These are phyloP conservation scores for Pangasianodon hypophthalmus DNA, from an alignment of 2,113 vertebrate genomes.

Conservation along the genomic window DNA sequence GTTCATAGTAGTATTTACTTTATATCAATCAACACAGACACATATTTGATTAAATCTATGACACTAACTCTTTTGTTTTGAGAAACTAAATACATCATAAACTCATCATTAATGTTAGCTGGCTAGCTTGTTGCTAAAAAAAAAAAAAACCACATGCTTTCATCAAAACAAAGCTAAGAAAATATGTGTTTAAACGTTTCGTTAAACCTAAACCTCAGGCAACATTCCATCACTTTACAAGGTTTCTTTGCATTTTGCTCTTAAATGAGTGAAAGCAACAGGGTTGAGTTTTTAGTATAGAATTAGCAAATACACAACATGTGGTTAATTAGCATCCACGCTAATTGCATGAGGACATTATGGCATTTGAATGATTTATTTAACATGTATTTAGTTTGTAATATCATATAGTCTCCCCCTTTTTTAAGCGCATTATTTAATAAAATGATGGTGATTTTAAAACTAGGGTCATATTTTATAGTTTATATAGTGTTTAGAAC, in stretches of 20 bases:
- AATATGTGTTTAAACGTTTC: neutral
- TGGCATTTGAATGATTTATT: neutral
- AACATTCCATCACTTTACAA: too few species aligned
- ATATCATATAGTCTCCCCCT: neutral
- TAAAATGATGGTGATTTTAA: neutral
- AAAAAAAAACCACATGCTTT: neutral
- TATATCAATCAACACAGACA: too few species aligned
- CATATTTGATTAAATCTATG: too few species aligned
- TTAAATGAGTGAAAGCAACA: neutral
- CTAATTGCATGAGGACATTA: neutral
- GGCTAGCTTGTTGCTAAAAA: neutral
- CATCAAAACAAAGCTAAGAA: neutral
- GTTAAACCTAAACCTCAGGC: neutral
- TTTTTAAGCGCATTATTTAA: neutral
- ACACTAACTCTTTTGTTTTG: too few species aligned
- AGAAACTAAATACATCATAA: too few species aligned
- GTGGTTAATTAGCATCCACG: neutral
- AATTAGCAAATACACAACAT: too few species aligned
- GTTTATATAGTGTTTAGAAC: neutral
- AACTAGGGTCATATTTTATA: neutral
- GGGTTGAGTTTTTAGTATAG: neutral
- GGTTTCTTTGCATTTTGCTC: too few species aligned
- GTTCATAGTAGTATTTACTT: too few species aligned
- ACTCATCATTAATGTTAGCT: too few species aligned
- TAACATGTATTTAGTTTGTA: neutral